These are phyloP conservation scores for Corvus moneduloides DNA, from an alignment of 2,113 vertebrate genomes.

Conservation along the genomic window DNA sequence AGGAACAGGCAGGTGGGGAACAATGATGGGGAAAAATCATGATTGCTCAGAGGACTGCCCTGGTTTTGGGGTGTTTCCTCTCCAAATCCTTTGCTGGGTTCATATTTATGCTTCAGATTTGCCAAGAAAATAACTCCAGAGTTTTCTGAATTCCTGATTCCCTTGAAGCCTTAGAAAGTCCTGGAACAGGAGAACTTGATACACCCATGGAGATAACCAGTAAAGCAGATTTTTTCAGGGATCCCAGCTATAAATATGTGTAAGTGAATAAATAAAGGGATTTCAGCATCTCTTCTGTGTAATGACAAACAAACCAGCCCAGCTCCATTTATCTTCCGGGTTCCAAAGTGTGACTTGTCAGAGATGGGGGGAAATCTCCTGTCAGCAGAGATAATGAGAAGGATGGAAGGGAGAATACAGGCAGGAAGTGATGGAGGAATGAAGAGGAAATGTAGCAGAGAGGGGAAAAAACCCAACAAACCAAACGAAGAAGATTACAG, in stretches of 20 bases:
- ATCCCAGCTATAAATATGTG: background rate
- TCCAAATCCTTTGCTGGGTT: background rate
- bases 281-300: background rate
- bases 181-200: background rate
- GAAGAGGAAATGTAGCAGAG: background rate
- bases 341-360: background rate
- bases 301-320: background rate
- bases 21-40: accelerated
- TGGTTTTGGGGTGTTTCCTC: background rate
- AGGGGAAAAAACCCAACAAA: accelerated
- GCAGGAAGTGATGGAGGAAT: background rate
- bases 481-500: background rate
- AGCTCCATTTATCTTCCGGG: background rate
- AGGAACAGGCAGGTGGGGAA: background rate
- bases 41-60: background rate
- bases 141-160: background rate
- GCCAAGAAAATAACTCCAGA: background rate
- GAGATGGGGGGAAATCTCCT: background rate
- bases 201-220: background rate
- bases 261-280: background rate
- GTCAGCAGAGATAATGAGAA: background rate
- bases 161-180: background rate
- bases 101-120: background rate
- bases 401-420: background rate
- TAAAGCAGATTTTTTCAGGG: background rate